Base-by-base conservation (phyloP, 1,140 invertebrate genomes). In the Drosophila nannoptera region DNA sequence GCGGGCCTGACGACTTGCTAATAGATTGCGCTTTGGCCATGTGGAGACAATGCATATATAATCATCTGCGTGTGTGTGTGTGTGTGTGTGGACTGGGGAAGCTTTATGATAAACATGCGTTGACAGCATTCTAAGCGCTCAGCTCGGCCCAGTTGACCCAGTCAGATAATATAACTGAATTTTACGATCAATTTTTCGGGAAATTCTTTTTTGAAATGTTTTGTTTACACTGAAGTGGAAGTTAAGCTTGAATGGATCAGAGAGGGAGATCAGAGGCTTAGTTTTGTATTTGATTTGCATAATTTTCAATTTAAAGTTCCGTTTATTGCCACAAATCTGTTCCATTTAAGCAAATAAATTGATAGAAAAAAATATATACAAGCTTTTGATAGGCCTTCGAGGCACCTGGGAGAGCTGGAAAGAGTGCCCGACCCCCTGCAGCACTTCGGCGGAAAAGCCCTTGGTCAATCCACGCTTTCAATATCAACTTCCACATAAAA, bases 51-150 rank as follows among this genome's bases (percentile, higher is more conserved):
- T 22, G 22, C 22, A 22, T 22, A 22, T 2, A 22, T 22, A 22
- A 22, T 22, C 3, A 22, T 22, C 1, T 22, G 22, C n/a, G n/a
- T 22, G 3, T 3, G 22, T 22, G 22, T 22, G 22, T 22, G 22
- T 22, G 22, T 22, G 22, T 22, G 22, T 22, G 22, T 22, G 22
- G 22, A 22, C 22, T 43, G 7, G 4, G 29, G 49, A 46, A 48
- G 16, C 31, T 42, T 63, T 73, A 67, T 72, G 68, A 69, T 78
- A 83, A 82, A 72, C 56, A 33, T 48, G 55, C 49, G 60, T 53
- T 56, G 36, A 69, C 52, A 48, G 36, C 48, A 45, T 49, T 50
- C 14, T 7, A 22, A 8, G 9, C 32, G 49, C 9, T 62, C 35
- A 22, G 12, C 0, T 42, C 58, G 53, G 53, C 33, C 72, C 33